Evolutionary conservation across 2,797 vertebrate species (phyloP).

Genomic region (Brachyalestes nurse): DNA sequence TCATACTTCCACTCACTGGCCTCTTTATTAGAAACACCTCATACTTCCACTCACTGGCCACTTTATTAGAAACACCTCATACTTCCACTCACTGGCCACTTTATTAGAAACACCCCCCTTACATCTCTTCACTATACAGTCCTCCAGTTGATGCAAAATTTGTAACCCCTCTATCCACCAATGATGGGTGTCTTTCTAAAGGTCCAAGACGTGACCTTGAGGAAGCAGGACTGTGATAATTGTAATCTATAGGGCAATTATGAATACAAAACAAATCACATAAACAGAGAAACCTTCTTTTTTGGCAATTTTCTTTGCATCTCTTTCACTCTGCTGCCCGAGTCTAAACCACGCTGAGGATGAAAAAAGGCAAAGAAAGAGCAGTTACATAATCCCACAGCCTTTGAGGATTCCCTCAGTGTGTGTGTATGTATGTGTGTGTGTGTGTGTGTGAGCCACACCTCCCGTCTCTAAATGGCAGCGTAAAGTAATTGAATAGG

Average conservation of each 20-base stretch:
- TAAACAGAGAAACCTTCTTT: not conserved
- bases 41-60: not conserved
- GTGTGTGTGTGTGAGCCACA: not conserved
- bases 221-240: not conserved
- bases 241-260: no score
- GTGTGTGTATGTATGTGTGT: slow-evolving; percentile 7
- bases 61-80: no score
- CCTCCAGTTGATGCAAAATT: no score
- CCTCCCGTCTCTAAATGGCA: slow-evolving; percentile 12
- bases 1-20: not conserved
- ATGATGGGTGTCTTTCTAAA: not conserved
- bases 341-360: not conserved
- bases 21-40: no score
- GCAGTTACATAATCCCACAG: slow-evolving; percentile 44
- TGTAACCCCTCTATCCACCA: no score
- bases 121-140: no score
- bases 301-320: not conserved
- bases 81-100: not conserved
- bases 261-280: not conserved
- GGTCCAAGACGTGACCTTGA: not conserved
- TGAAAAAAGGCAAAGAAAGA: slow-evolving; percentile 45
- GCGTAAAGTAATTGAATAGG: slow-evolving; percentile 41
- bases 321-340: not conserved
- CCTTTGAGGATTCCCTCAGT: slow-evolving; percentile 35
- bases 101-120: no score